Evolutionary conservation across 2,113 vertebrate species (phyloP), one percentile per base, ranked within the genome.

Genomic region (Numida meleagris): DNA sequence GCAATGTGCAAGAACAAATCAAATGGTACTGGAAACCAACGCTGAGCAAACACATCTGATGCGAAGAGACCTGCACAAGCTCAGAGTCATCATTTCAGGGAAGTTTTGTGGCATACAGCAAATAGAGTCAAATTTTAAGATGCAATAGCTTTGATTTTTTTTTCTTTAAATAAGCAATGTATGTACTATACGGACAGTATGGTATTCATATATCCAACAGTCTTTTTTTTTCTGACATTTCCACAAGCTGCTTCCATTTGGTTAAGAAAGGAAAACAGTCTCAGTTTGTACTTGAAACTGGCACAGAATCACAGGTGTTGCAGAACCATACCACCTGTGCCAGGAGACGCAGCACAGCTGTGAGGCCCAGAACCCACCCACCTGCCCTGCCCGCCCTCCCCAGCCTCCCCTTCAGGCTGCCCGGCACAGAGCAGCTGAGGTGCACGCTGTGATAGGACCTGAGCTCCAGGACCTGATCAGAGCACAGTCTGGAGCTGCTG

Each of bases 121-220:
- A 93, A 58, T 8, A 31, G n/a, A 66, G 8, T 3, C 66, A 77
- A 20, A 71, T 38, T 71, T 74, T 55, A 83, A 57, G n/a, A 48
- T 16, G 53, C 12, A 86, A 14, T 2, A 19, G 6, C 5, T 14
- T 3, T 76, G 20, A 8, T 33, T 58, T 40, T 45, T 45, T 45
- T 33, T 58, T 14, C 51, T 53, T 14, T 58, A 45, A 55, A 17
- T 46, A 55, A 42, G 42, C 46, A 78, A 20, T 2, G 7, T 33
- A 11, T 13, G 29, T 6, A 12, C 46, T 42, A 31, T 21, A 66
- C 11, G 20, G 15, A 14, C 0, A 57, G n/a, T 18, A 29, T 2
- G 50, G 36, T 19, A n/a, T 2, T 45, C 14, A n/a, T 0, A 7
- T 8, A 16, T 45, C 51, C 8, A 75, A 50, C 5, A 45, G 27